A percentile compares a stretch with the other conserved stretches of the same genome.
These are phyloP conservation scores for Ormyrus pomaceus DNA, from an alignment of 2,888 invertebrate genomes.

Conservation along the genomic window DNA sequence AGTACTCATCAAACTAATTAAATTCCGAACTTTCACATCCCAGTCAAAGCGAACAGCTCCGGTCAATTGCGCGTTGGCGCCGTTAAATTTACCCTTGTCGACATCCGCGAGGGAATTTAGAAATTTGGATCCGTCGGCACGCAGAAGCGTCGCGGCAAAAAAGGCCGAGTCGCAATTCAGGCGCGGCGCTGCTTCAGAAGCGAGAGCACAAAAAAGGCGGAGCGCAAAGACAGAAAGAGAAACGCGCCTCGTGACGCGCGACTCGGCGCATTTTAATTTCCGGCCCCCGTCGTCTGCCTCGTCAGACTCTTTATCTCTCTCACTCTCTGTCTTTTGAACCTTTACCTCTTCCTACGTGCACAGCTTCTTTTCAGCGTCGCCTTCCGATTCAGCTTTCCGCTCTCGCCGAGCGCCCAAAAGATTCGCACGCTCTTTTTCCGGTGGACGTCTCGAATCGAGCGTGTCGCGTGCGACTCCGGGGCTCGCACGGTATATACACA, in stretches of 20 bases:
- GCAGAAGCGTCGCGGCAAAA: no score
- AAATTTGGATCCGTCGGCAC: no score
- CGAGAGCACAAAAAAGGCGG: not conserved
- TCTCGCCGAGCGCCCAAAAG: not conserved
- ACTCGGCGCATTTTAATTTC: conserved; percentile 37
- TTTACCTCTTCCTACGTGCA: not conserved
- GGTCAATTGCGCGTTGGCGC: no score
- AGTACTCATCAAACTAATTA: not conserved
- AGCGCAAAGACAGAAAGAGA: conserved; percentile 18
- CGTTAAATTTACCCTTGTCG: no score
- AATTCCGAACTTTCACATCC: no score
- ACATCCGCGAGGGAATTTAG: no score
- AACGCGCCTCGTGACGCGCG: conserved; percentile 3
- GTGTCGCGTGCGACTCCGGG: conserved; percentile 33
- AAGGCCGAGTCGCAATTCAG: no score
- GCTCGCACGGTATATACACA: not conserved
- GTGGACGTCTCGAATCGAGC: conserved; percentile 25
- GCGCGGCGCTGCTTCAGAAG: not conserved
- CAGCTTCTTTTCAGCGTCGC: conserved; percentile 1
- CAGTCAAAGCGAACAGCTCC: no score
- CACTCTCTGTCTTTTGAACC: not conserved
- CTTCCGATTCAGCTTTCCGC: not conserved
- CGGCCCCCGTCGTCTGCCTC: not conserved
- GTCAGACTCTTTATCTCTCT: not conserved
- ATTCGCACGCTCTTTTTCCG: not conserved